Evolutionary conservation across 2,888 invertebrate genomes (phyloP).

Genomic region (Hyles lineata): DNA sequence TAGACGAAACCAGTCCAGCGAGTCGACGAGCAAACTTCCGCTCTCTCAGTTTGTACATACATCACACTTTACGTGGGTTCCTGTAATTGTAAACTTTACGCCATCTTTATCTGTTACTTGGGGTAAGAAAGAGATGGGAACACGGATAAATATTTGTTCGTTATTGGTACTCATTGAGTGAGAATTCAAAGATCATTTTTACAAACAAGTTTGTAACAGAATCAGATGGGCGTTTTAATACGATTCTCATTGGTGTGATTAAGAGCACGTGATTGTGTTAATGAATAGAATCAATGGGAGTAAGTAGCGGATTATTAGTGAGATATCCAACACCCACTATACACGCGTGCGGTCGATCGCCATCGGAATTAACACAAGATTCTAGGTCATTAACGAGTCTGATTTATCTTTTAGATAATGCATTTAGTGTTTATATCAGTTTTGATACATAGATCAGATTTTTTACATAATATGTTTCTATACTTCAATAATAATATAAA

Average conservation of each 20-base stretch:
- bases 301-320: constrained; percentile 47
- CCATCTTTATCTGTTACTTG: constrained; percentile 41
- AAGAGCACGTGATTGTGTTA: constrained; percentile 50
- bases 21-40: constrained; percentile 74
- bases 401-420: background rate
- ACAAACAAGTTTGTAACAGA: constrained; percentile 53
- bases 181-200: constrained; percentile 58
- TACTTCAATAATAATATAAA: too few species aligned
- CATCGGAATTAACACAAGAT: constrained; percentile 18
- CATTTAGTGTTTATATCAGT: too few species aligned
- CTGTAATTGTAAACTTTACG: constrained; percentile 40
- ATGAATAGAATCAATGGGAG: constrained; percentile 44
- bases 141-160: constrained; percentile 36
- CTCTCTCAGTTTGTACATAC: constrained; percentile 65
- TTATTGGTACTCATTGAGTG: constrained; percentile 44
- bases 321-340: constrained; percentile 45
- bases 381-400: background rate
- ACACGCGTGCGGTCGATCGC: constrained; percentile 34
- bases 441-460: too few species aligned
- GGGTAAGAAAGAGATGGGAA: constrained; percentile 44
- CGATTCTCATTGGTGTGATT: constrained; percentile 49
- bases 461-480: too few species aligned
- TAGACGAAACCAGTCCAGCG: constrained; percentile 67
- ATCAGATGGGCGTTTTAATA: constrained; percentile 37
- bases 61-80: constrained; percentile 61